Evolutionary conservation across 2,113 vertebrate species (phyloP).

Genomic region (Marcusenius ussheri): DNA sequence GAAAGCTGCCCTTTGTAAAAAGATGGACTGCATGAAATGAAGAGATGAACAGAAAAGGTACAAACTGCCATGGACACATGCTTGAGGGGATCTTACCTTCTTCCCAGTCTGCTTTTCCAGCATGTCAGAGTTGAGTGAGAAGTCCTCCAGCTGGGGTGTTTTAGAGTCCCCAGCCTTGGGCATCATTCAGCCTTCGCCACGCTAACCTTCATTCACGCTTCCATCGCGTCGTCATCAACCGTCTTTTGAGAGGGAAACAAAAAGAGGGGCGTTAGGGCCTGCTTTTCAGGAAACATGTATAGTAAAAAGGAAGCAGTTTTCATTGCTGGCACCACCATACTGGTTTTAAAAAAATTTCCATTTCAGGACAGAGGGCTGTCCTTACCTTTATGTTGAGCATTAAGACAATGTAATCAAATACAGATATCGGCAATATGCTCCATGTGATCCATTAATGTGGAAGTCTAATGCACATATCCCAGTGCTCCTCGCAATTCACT

Average conservation of each 20-base stretch:
- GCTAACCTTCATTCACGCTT: constrained; percentile 91
- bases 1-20: background rate
- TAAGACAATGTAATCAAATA: background rate
- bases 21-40: background rate
- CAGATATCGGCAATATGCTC: background rate
- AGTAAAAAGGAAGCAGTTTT: background rate
- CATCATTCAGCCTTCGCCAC: constrained; percentile 97
- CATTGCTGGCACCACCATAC: background rate
- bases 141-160: constrained; percentile 95
- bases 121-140: constrained; percentile 96
- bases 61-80: background rate
- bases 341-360: background rate
- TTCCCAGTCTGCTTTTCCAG: constrained; percentile 99
- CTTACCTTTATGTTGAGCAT: background rate
- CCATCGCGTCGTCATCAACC: constrained; percentile 93
- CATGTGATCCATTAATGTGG: too few species aligned
- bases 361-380: background rate
- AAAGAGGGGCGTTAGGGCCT: constrained; percentile 37
- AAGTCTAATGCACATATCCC: background rate
- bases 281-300: constrained; percentile 40
- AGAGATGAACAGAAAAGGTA: background rate
- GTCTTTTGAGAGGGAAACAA: constrained; percentile 62
- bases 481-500: background rate
- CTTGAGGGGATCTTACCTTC: constrained; percentile 66
- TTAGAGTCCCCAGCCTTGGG: constrained; percentile 99